Evolutionary conservation across 2,888 invertebrate genomes (phyloP).

Genomic region (Therioaphis trifolii): DNA sequence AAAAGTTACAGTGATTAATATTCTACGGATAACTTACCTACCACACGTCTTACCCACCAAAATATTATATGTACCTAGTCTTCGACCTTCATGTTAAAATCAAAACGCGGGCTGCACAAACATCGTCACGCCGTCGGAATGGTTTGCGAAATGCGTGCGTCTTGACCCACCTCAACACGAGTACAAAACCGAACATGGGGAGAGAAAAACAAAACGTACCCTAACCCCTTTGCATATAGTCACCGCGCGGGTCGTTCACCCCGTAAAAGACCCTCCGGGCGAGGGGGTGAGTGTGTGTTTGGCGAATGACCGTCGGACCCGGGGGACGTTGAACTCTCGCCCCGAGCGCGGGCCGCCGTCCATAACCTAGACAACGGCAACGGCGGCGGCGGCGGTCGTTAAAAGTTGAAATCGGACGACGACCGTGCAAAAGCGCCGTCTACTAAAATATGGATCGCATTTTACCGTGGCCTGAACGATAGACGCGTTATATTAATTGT

Average conservation of each 20-base stretch:
- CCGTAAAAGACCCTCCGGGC: background rate
- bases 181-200: background rate
- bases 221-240: background rate
- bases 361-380: constrained; percentile 50
- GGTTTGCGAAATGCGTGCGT: constrained; percentile 4
- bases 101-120: background rate
- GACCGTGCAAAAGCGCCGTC: background rate
- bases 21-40: background rate
- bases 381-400: background rate
- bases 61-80: background rate
- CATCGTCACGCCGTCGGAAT: background rate
- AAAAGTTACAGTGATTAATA: background rate
- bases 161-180: constrained; percentile 45
- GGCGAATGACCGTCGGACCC: background rate
- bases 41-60: background rate
- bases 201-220: background rate
- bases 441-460: too few species aligned
- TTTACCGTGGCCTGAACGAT: too few species aligned
- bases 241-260: constrained; percentile 42
- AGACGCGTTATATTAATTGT: too few species aligned
- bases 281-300: background rate
- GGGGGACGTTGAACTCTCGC: constrained; percentile 45
- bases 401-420: background rate
- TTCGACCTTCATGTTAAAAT: background rate
- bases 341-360: background rate